These are phyloP conservation scores for Hippoglossus stenolepis DNA, from an alignment of 2,113 vertebrate species.

Conservation along the genomic window DNA sequence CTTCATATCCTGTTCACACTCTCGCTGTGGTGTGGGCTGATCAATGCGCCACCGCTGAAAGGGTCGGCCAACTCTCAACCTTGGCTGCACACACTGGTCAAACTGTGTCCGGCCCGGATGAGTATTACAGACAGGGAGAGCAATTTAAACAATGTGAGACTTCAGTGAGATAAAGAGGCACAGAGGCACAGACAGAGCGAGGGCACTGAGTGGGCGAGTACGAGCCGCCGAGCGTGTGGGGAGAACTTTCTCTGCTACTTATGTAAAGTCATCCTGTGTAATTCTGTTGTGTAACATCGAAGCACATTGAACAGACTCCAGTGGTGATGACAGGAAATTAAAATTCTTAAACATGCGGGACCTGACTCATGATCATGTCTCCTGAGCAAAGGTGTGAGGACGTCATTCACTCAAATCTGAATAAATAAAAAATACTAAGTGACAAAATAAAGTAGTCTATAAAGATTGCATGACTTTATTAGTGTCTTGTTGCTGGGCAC, in stretches of 20 bases:
- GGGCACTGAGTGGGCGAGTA: not conserved
- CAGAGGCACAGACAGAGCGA: not conserved
- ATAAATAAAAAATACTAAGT: not conserved
- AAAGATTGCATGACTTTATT: too few relatives aligned
- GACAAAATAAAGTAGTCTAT: too few relatives aligned
- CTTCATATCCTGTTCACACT: not conserved
- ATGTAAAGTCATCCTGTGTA: slow-evolving; percentile 32
- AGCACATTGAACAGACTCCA: not conserved
- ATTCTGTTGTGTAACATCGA: not conserved
- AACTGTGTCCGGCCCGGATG: not conserved
- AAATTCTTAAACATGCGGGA: not conserved
- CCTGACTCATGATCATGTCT: not conserved
- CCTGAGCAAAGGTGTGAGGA: not conserved
- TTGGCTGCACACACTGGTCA: not conserved
- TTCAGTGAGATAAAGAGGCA: not conserved
- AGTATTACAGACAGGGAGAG: not conserved
- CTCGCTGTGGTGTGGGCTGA: not conserved
- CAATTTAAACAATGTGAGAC: not conserved
- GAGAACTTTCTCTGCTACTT: slow-evolving; percentile 36
- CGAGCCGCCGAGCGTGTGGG: not conserved
- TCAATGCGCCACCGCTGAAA: not conserved
- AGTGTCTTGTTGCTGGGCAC: too few relatives aligned
- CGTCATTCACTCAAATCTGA: not conserved
- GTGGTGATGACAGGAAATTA: not conserved
- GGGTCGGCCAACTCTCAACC: not conserved